Conservation (phyloP, 2,797 vertebrate species). For the Gobionotothen gibberifrons region DNA sequence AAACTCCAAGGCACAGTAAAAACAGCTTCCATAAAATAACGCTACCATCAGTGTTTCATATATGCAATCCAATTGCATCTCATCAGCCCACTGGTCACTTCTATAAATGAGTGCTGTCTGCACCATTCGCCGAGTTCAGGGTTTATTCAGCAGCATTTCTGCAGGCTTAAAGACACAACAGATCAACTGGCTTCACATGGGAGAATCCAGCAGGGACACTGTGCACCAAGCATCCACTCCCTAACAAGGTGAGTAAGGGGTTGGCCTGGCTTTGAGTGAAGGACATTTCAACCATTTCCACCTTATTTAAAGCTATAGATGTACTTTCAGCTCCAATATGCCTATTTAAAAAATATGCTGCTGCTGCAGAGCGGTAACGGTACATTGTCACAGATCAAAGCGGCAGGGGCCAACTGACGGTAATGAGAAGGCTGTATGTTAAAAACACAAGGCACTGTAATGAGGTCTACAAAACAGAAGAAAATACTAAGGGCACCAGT, state of each 20-base stretch:
- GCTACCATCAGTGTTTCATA: constrained; percentile 74
- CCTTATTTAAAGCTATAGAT: constrained; percentile 62
- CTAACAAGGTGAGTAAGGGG: constrained; percentile 55
- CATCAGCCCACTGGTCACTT: constrained; percentile 71
- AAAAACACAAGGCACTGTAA: constrained; percentile 45
- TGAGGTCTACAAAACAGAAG: constrained; percentile 44
- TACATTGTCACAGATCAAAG: constrained; percentile 63
- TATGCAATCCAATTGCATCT: constrained; percentile 81
- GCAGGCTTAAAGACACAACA: constrained; percentile 46
- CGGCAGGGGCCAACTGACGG: constrained; percentile 25
- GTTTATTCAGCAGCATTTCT: constrained; percentile 53
- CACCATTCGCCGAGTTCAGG: constrained; percentile 46
- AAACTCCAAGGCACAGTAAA: constrained; percentile 74
- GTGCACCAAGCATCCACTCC: constrained; percentile 5
- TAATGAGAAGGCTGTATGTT: constrained; percentile 56
- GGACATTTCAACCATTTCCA: constrained; percentile 43
- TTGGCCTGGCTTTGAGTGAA: constrained; percentile 29
- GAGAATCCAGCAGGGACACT: constrained; percentile 12
- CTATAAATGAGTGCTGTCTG: constrained; percentile 64
- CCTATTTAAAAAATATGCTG: constrained; percentile 40
- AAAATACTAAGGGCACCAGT: constrained; percentile 35
- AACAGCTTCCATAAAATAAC: constrained; percentile 76
- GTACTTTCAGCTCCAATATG: constrained; percentile 41
- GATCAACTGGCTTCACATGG: constrained; percentile 29
- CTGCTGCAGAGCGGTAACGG: constrained; percentile 23